Evolutionary conservation across 2,113 vertebrate species (phyloP), one percentile per base, ranked within the genome.

Genomic region (Meleagris gallopavo): DNA sequence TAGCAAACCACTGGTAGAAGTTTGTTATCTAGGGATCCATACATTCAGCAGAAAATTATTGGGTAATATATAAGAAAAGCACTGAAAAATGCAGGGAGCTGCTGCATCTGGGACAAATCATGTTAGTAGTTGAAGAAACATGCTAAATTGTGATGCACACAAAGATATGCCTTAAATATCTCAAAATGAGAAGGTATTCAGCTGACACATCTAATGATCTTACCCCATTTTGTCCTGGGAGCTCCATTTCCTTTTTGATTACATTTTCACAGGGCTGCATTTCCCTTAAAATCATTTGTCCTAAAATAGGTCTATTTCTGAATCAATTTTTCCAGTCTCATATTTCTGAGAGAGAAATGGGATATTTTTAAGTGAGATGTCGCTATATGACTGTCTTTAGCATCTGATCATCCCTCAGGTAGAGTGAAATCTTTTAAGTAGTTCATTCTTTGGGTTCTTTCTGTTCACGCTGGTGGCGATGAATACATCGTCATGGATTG

Each of bases 11-110:
- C 19, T 74, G 24, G 19, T 38, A 55, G 69, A 78, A 87, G 8
- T 15, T 36, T 80, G 24, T 69, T 83, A 55, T 83, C 80, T 86
- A 90, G 69, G 11, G 60, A 88, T 77, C 34, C 34, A 29, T 82
- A 19, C 6, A 41, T 84, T 87, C 34, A 79, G 69, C 36, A 88
- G 60, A 90, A 93, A 88, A 88, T 83, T 88, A 71, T 18, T 86
- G 25, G 10, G 36, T 36, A 72, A 55, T 78, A 86, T 58, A 86
- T 84, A 70, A 11, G 43, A 40, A 90, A 93, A 41, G 1, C 2
- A 24, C 15, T 52, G 34, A 70, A 83, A 85, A 79, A 8, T 32
- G 52, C 3, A 43, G 50, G 34, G 3, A 38, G 1, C 52, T 76
- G 40, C 72, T 73, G 74, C 0, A 17, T 73, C 71, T 89, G 58